Evolutionary conservation across 1,140 invertebrate genomes (phyloP).

Genomic region (Drosophila seguyi): DNA sequence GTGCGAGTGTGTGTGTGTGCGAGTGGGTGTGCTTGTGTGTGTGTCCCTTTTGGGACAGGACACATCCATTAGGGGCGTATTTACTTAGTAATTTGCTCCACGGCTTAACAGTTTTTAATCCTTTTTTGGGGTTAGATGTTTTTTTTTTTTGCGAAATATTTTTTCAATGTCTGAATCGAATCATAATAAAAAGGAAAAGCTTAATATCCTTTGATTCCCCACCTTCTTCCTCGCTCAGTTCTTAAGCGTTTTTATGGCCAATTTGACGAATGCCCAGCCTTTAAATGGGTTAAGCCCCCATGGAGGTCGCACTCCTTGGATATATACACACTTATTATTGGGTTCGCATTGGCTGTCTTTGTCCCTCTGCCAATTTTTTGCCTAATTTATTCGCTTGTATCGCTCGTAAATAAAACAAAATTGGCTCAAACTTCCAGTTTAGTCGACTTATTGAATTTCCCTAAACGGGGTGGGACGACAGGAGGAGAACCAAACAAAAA

Average conservation of each 20-base stretch:
- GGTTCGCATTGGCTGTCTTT: constrained; percentile 38
- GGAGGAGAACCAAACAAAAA: background rate
- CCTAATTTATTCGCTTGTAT: constrained; percentile 79
- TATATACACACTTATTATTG: constrained; percentile 5
- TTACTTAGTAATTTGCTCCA: constrained; percentile 56
- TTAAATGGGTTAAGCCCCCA: constrained; percentile 71
- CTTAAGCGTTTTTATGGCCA: constrained; percentile 76
- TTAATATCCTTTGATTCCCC: constrained; percentile 4
- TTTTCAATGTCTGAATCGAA: background rate
- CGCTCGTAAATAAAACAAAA: constrained; percentile 81
- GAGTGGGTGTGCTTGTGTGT: constrained; percentile 1
- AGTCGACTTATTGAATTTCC: constrained; percentile 75
- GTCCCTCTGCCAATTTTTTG: constrained; percentile 49
- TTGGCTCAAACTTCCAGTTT: constrained; percentile 56
- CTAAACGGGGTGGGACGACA: constrained; percentile 16
- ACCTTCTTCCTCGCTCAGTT: constrained; percentile 24
- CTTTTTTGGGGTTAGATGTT: constrained; percentile 1
- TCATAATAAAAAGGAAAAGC: no score
- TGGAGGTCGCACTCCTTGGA: constrained; percentile 14
- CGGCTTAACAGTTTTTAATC: constrained; percentile 37
- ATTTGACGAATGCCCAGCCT: constrained; percentile 73
- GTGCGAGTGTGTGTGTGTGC: background rate
- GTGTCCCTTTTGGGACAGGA: constrained; percentile 18
- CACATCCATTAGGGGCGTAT: constrained; percentile 38
- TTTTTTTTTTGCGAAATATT: background rate